Evolutionary conservation across 2,888 invertebrate genomes (phyloP).

Genomic region (Tryphoninae sp.): DNA sequence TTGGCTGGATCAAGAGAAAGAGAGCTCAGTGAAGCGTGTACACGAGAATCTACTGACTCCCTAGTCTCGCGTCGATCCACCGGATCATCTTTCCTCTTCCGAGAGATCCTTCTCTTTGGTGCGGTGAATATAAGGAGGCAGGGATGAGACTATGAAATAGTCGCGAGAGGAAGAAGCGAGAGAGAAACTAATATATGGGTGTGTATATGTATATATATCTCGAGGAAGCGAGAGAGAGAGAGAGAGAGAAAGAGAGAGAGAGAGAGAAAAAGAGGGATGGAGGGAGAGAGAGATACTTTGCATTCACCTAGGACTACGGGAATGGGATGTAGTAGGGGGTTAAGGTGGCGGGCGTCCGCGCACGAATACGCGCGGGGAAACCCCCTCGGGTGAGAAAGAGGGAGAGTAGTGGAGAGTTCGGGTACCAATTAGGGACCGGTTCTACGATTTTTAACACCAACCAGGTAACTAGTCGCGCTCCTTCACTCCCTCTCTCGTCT

Average conservation of each 20-base stretch:
- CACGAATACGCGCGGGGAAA: constrained; percentile 33
- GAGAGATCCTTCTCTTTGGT: not conserved
- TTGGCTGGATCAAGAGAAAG: not conserved
- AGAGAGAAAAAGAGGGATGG: constrained; percentile 14
- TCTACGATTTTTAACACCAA: constrained; percentile 64
- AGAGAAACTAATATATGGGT: not conserved
- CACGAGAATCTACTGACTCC: constrained; percentile 6
- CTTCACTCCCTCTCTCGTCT: constrained; percentile 30
- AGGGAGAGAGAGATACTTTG: constrained; percentile 39
- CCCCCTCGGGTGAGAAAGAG: constrained; percentile 27
- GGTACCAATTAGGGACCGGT: constrained; percentile 73
- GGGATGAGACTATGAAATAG: not conserved
- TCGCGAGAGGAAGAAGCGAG: constrained; percentile 15
- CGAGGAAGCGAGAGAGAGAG: not conserved
- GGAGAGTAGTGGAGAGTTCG: constrained; percentile 57
- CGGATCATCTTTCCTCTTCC: constrained; percentile 48
- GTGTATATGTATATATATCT: not conserved
- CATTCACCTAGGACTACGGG: constrained; percentile 46
- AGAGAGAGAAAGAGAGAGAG: constrained; percentile 32
- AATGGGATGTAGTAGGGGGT: constrained; percentile 27
- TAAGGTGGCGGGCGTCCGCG: constrained; percentile 17
- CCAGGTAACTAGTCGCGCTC: constrained; percentile 60
- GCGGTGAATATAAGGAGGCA: not conserved
- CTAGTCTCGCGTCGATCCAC: constrained; percentile 15
- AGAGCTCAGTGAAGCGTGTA: constrained; percentile 18